These are phyloP conservation scores for Antechinus stuartii DNA, from an alignment of 2,113 vertebrate species.

Conservation along the genomic window DNA sequence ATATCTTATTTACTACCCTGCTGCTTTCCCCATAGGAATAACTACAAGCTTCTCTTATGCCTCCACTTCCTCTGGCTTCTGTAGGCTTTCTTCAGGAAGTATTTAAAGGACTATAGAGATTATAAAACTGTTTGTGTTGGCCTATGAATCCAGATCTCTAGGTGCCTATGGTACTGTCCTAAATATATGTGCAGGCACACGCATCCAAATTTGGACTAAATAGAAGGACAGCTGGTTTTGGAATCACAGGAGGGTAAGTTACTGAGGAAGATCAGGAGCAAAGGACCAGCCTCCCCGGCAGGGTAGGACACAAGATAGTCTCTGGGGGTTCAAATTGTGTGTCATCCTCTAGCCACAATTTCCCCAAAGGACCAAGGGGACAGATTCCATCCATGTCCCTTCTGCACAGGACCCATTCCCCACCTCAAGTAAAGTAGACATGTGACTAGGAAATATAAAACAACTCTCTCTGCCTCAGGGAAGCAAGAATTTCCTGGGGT, in stretches of 20 bases:
- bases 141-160: background rate
- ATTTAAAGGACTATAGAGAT: too few species aligned
- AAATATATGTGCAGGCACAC: background rate
- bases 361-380: background rate
- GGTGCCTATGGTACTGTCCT: background rate
- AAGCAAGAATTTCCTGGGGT: background rate
- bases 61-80: background rate
- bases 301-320: background rate
- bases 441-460: background rate
- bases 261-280: background rate
- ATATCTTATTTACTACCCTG: background rate
- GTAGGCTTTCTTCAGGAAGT: background rate
- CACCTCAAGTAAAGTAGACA: background rate
- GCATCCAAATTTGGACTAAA: background rate
- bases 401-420: background rate
- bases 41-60: background rate
- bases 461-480: background rate
- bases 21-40: background rate
- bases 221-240: background rate
- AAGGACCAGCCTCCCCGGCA: background rate
- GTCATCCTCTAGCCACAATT: background rate
- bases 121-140: background rate
- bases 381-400: background rate
- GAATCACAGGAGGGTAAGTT: background rate
- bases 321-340: background rate